Base-by-base conservation (phyloP, 2,797 vertebrate species). In the Oryzias dopingdopingensis region DNA sequence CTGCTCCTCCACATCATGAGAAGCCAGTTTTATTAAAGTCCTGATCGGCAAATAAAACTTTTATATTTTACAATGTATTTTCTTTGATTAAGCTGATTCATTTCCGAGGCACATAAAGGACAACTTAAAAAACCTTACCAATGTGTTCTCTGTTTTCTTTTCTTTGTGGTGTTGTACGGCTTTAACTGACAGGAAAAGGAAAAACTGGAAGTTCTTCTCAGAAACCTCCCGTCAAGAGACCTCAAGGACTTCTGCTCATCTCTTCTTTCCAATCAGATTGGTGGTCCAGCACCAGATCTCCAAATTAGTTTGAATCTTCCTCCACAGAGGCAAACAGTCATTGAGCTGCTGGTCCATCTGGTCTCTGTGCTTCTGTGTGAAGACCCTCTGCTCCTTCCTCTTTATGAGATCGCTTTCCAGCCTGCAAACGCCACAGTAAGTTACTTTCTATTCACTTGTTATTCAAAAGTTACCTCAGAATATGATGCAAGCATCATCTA, bases 281-380 rank as follows among this genome's bases (percentile, higher is more conserved):
- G 82, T 1, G 75, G 76, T 13, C 44, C 10, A 4, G 49, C 45
- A 5, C 85, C 81, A 8, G 0, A 17, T 24, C 74, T 90, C 2
- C 5, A 1, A 1, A 2, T 85, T 32, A 6, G 1, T 41, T 1
- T 15, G 1, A 1, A 0, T 6, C 47, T 82, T 22, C 15, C 65
- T 1, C 6, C 70, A 65, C 74, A 51, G 65, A 86, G 65, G 23
- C 85, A 72, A 45, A 70, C 55, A 20, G 37, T 92, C 16, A 45
- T 90, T 80, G 90, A 91, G 79, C 81, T 92, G 50, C 72, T 93
- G 71, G 84, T 92, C 42, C 91, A 93, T 23, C 77, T 87, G 49
- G 70, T 64, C 48, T 77, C 86, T 4, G 84, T 91, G 58, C 76
- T 92, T 17, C 79, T 86, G 57, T 79, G 61, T 66, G 72, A 69